Base-by-base conservation (phyloP, 2,888 invertebrate species). In the Litoditis marina region DNA sequence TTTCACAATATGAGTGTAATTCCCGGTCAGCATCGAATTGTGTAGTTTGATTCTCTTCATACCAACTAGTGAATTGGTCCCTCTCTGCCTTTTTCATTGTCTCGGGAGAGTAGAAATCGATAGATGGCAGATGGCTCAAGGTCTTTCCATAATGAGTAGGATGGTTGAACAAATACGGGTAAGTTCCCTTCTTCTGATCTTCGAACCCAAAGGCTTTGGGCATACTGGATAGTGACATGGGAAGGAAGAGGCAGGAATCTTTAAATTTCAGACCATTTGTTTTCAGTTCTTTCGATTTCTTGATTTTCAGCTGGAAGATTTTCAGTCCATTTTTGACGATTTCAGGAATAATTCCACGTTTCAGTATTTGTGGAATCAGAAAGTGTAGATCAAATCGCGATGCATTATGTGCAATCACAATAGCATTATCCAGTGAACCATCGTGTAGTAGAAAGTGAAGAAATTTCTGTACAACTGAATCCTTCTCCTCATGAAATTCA, bases 81-180 rank as follows among this genome's bases (percentile, higher is more conserved):
- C 28, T 7, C 32, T 11, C 27, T 5, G 16, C 59, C 7, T 34
- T n/a, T 3, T 5, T 25, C 52, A 51, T 53, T 28, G 7, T 34
- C 7, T 28, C 30, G n/a, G 42, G 36, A 3, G 25, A 4, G 25
- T 59, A 59, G 25, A 51, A 59, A 8, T 36, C 42, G 7, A 34
- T 32, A 1, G 34, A 27, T 8, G 59, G 59, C 16, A 59, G 32
- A 2, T 34, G 36, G 6, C 22, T n/a, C 2, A 59, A 39, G 11
- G 19, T 11, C 16, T 30, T 44, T 4, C 36, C 39, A 22, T 59
- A 53, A 11, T 50, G 25, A 34, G 34, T 31, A 2, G 50, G 51
- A 7, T 51, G 51, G 16, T 52, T 51, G 30, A 25, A 59, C 7
- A 51, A 22, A n/a, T 53, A 36, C 6, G 59, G 59, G 27, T 51